Conservation (phyloP, 2,113 vertebrate genomes). For the Taxidea taxus region DNA sequence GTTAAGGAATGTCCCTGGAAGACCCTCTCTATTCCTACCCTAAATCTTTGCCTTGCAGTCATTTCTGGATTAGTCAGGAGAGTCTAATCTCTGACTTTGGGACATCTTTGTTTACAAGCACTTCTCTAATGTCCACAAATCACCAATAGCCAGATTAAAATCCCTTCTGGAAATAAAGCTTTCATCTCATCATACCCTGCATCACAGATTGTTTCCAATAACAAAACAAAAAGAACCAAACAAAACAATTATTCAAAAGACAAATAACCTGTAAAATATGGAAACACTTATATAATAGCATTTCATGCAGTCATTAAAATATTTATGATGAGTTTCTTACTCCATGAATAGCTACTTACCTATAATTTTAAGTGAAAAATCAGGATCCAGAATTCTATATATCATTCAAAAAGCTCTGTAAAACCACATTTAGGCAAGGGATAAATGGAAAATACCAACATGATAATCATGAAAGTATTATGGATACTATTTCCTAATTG, state of each 20-base stretch:
- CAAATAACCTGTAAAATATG: neutral
- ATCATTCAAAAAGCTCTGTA: constrained; percentile 6
- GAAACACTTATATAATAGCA: neutral
- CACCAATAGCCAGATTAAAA: neutral
- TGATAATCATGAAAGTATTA: neutral
- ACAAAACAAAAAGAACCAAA: neutral
- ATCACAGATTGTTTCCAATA: constrained; percentile 7
- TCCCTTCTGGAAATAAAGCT: neutral
- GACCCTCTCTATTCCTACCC: neutral
- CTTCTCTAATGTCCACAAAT: neutral
- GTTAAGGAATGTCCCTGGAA: neutral
- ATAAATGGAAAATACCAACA: neutral
- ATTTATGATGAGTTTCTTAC: neutral
- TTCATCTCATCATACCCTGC: neutral
- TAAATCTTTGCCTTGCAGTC: neutral
- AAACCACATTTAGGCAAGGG: neutral
- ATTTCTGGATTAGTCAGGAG: neutral
- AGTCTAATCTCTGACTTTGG: neutral
- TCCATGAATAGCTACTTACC: neutral
- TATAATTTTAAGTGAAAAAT: constrained; percentile 34
- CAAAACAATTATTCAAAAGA: neutral
- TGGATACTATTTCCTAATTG: neutral
- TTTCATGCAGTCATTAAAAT: neutral
- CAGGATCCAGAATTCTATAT: neutral
- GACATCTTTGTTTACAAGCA: neutral